Evolutionary conservation across 2,888 invertebrate species (phyloP), one percentile per base, ranked within the genome.

Genomic region (Crematogaster levior): DNA sequence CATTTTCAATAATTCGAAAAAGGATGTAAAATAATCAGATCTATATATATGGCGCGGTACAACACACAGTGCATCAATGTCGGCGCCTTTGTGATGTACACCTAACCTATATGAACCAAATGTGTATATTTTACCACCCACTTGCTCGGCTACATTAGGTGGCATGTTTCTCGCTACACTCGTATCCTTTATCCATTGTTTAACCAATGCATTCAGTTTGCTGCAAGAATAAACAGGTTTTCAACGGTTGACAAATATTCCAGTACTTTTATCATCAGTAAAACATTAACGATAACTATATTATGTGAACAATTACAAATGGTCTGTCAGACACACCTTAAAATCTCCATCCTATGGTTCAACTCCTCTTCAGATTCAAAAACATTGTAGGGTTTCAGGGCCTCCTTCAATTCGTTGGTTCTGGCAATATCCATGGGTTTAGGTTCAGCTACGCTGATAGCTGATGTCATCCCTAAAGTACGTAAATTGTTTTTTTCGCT

Each of bases 61-160:
- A 30, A 99, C 99, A 95, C 99, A 99, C 37, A 99, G 95, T 0
- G 99, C 99, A 95, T 99, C 99, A 91, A 99, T 99, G 96, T 99
- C 99, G 85, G 99, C 99, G 48, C 99, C 99, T 95, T 98, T 97
- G 91, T 98, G 98, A 94, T 99, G 99, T 9, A 99, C 99, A 91
- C 99, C 98, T 90, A 98, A 96, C 88, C 98, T 96, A 94, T 99
- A 99, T 80, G 99, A 99, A 63, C 99, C 99, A 95, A 99, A 99
- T n/a, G 99, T 99, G 93, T 98, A 99, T 84, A 99, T 98, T 95
- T 99, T 99, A 4, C 99, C 99, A 30, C 99, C 99, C 82, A 99
- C 97, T 88, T 97, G 97, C 79, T 98, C 98, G 1, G 98, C 98
- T 1, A 98, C 97, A 89, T 96, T 97, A 81, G 97, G 97, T 7